These are phyloP conservation scores for Chaetodon trifasciatus DNA, from an alignment of 2,797 vertebrate genomes.

Conservation along the genomic window DNA sequence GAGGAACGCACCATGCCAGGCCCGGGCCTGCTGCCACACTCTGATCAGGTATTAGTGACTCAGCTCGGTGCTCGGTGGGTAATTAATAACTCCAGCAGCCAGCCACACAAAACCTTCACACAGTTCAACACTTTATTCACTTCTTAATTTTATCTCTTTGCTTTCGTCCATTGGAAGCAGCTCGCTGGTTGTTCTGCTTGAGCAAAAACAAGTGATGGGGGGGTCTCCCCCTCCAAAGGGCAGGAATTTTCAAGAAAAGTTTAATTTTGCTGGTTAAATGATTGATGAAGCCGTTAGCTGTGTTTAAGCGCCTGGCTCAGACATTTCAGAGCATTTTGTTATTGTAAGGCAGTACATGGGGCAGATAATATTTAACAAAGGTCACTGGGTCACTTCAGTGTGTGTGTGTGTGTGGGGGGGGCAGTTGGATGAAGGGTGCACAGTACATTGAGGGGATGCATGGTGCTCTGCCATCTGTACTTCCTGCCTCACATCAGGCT, in stretches of 20 bases:
- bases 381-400: conserved; percentile 61
- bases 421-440: conserved; percentile 18
- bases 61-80: conserved; percentile 26
- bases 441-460: conserved; percentile 26
- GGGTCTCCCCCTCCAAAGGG: not conserved
- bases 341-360: conserved; percentile 68
- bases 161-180: not conserved
- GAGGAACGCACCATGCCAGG: conserved; percentile 20
- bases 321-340: conserved; percentile 72
- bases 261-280: conserved; percentile 81
- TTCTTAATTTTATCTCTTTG: not conserved
- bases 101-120: not conserved
- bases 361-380: conserved; percentile 87
- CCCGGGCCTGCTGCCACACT: conserved; percentile 61
- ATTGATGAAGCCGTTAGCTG: conserved; percentile 77
- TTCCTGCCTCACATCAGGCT: conserved; percentile 27
- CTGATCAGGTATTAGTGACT: conserved; percentile 47
- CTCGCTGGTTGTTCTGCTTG: conserved; percentile 32
- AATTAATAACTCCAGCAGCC: conserved; percentile 33
- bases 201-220: conserved; percentile 15
- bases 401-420: too few species aligned
- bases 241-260: conserved; percentile 59
- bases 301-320: conserved; percentile 51
- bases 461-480: conserved; percentile 16
- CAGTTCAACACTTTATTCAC: not conserved